Evolutionary conservation across 1,140 invertebrate species (phyloP), one percentile per base, ranked within the genome.

Genomic region (Bombus impatiens): DNA sequence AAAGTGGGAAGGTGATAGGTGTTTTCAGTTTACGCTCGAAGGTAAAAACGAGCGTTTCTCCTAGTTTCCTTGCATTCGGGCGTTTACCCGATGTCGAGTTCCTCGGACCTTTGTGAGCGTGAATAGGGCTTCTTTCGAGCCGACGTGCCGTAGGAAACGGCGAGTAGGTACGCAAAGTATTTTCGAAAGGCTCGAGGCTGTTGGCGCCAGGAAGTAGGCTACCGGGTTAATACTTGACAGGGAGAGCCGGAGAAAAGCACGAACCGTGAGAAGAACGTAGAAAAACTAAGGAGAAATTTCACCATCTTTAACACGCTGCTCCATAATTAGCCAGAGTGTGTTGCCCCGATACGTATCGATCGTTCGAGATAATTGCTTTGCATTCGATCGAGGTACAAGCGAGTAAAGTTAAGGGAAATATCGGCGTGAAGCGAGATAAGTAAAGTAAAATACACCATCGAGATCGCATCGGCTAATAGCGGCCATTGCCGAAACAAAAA

Each of bases 111-210:
- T 80, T 77, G 65, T 47, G 35, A 57, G n/a, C 71, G 47, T 75
- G 84, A 84, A 85, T 85, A 91, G 81, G 81, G 81, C 42, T 86
- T 76, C 72, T 71, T 22, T 47, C 42, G 72, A 83, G 81, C 9
- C 37, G 35, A 65, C 59, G 53, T 62, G 62, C 68, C 53, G 78
- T 82, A 83, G 70, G 68, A 47, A 80, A 80, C 82, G 78, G 76
- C 86, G 82, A 87, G 76, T 90, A 75, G 70, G 83, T 90, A 83
- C 76, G 88, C 86, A 47, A 89, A 92, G 90, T 93, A 93, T 93
- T 94, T 94, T 94, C 91, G 93, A 94, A 94, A 94, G 93, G 91
- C 93, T 91, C 65, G 68, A 82, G 91, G 91, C 89, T 84, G 84
- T 90, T 78, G 83, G 86, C 78, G 84, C 77, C 81, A 72, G 78